A percentile compares a stretch with the other conserved stretches of the same genome.
phyloP scores from a whole-genome alignment of 1,140 invertebrate species.

The Calliphora vicina region DNA sequence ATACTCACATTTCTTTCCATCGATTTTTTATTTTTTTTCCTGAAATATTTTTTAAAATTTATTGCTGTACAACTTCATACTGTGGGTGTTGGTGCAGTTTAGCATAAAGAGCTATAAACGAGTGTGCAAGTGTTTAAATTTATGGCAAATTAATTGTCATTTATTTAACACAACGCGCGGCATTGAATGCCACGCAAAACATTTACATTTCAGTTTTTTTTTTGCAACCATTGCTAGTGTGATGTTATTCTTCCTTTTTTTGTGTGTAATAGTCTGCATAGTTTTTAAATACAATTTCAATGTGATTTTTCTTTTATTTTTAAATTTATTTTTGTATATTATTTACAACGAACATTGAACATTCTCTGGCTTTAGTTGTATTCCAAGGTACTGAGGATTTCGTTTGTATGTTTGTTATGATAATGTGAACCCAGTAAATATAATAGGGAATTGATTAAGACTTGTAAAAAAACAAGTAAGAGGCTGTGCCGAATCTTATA shows the following conservation, averaged over 20 bases:
- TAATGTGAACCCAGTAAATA: too few relatives aligned
- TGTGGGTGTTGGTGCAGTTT: neutral
- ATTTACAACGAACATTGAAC: neutral
- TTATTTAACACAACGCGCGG: slow-evolving; percentile 2
- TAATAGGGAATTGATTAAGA: too few relatives aligned
- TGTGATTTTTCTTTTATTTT: neutral
- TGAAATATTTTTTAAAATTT: neutral
- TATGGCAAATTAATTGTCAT: slow-evolving; percentile 28
- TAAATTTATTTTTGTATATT: neutral
- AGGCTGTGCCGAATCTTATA: too few relatives aligned
- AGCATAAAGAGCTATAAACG: neutral
- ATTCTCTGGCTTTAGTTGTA: neutral
- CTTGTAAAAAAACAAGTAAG: too few relatives aligned
- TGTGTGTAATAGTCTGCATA: slow-evolving; percentile 10
- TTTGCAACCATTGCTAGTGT: neutral
- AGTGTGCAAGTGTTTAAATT: slow-evolving; percentile 4
- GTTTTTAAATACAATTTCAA: neutral
- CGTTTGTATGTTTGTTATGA: too few relatives aligned
- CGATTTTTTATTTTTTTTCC: neutral
- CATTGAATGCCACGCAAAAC: neutral
- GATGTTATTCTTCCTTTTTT: neutral
- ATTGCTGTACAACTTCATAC: neutral
- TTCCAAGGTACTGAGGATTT: too few relatives aligned
- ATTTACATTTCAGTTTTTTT: neutral
- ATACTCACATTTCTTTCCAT: neutral